These are phyloP conservation scores for Eueides isabella DNA, from an alignment of 1,140 invertebrate genomes.

Conservation along the genomic window DNA sequence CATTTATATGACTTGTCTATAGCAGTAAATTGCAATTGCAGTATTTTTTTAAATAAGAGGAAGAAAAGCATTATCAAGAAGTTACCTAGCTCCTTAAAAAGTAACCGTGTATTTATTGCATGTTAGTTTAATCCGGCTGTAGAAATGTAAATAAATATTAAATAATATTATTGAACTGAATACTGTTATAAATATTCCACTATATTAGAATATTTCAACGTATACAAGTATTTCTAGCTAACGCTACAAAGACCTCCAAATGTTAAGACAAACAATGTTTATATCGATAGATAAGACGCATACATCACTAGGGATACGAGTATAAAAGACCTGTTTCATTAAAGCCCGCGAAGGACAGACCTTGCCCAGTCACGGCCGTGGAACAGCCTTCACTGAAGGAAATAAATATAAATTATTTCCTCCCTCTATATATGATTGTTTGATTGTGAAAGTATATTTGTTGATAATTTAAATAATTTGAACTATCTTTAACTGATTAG, in stretches of 20 bases:
- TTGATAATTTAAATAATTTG: not conserved
- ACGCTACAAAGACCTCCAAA: no score
- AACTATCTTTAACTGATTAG: not conserved
- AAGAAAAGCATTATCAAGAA: no score
- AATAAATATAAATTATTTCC: slow-evolving; percentile 35
- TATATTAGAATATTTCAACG: no score
- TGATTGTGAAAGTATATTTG: not conserved
- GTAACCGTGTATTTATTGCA: no score
- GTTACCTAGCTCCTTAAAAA: no score
- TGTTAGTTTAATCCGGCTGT: no score
- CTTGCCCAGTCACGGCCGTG: slow-evolving; percentile 48
- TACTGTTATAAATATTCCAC: no score
- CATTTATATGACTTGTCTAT: not conserved
- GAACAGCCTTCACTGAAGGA: slow-evolving; percentile 36
- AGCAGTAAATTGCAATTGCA: no score
- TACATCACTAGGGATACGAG: slow-evolving; percentile 26
- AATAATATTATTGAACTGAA: no score
- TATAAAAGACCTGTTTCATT: slow-evolving; percentile 20
- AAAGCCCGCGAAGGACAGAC: slow-evolving; percentile 41
- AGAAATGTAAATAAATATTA: no score
- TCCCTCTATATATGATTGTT: not conserved
- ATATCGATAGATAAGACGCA: not conserved
- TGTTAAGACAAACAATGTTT: not conserved
- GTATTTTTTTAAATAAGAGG: no score
- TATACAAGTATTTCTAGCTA: no score